Base-by-base conservation (phyloP, 2,113 vertebrate genomes). In the Paradisaea rubra region DNA sequence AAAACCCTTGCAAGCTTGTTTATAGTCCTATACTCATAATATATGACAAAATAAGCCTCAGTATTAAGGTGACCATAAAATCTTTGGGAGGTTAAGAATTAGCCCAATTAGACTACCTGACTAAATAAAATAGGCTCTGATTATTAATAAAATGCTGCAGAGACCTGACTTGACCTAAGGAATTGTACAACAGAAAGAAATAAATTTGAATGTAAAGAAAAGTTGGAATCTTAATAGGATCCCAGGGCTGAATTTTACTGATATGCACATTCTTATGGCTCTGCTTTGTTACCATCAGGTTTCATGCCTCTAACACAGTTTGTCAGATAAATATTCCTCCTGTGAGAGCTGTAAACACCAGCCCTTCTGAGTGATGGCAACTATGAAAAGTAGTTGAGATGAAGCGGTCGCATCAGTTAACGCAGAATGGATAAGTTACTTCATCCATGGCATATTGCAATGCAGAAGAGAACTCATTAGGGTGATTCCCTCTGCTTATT, bases 391-490 rank as follows among this genome's bases (percentile, higher is more conserved):
- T 14, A 53, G 53, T 21, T 78, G 89, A 88, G 91, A 92, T 77
- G 61, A 93, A 86, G 42, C 0, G 0, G 59, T 86, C 52, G 66
- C 57, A 54, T 81, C 61, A 79, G 41, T 63, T 92, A 92, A 74
- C 60, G 33, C 0, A 1, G 79, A 80, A 86, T 20, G 22, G n/a
- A 37, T 28, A 73, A 79, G 63, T 63, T 1, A 2, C 85, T 95
- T 94, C 45, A 79, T 57, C 60, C 64, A 52, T 5, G 11, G 59
- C 2, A 0, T 53, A 56, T 45, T 77, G 77, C 31, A 64, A 6
- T 66, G 68, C 54, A 86, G 74, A 78, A 88, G 59, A 85, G 63
- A 90, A 92, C 83, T 97, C 86, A 76, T 96, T 94, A 97, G 65
- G 37, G 35, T 64, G 66, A 97, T 96, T 95, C 85, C 59, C 68